A percentile compares a stretch with the other conserved stretches of the same genome.
Evolutionary conservation across 37 sponge, comb jelly and placozoan species (phyloP).

Genomic region (Mnemiopsis leidyi): DNA sequence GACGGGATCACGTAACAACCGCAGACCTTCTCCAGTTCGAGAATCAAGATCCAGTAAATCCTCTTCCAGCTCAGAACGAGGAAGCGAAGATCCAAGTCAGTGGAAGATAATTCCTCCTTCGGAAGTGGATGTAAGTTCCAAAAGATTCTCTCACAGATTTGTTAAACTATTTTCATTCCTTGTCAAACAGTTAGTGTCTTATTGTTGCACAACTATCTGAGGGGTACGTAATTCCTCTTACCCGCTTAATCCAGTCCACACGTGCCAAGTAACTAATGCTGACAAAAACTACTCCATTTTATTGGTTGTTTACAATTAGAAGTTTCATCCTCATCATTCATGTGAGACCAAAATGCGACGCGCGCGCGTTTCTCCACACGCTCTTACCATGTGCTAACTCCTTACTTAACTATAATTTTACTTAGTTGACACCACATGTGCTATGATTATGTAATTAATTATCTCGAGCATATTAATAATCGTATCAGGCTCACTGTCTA

Average conservation of each 20-base stretch:
- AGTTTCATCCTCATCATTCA: background rate
- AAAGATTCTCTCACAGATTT: background rate
- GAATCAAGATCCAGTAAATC: background rate
- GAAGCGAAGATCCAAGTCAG: conserved; percentile 8
- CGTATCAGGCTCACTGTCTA: no score
- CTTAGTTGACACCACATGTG: background rate
- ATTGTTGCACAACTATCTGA: background rate
- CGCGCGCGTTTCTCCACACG: background rate
- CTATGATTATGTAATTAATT: no score
- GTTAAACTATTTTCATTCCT: background rate
- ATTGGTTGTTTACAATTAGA: background rate
- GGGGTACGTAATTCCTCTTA: background rate
- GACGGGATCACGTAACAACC: background rate
- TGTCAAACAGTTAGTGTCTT: background rate
- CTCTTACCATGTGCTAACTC: background rate
- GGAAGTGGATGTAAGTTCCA: conserved; percentile 57
- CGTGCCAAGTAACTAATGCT: background rate
- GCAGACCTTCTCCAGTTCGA: background rate
- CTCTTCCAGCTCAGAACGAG: background rate
- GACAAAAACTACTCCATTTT: background rate
- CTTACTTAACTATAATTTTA: background rate
- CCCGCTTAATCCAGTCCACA: background rate
- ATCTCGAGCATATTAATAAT: no score
- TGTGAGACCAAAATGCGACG: background rate
- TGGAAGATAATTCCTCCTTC: conserved; percentile 23